Evolutionary conservation across 2,888 invertebrate species (phyloP).

Genomic region (Branchipolynoe longqiensis): DNA sequence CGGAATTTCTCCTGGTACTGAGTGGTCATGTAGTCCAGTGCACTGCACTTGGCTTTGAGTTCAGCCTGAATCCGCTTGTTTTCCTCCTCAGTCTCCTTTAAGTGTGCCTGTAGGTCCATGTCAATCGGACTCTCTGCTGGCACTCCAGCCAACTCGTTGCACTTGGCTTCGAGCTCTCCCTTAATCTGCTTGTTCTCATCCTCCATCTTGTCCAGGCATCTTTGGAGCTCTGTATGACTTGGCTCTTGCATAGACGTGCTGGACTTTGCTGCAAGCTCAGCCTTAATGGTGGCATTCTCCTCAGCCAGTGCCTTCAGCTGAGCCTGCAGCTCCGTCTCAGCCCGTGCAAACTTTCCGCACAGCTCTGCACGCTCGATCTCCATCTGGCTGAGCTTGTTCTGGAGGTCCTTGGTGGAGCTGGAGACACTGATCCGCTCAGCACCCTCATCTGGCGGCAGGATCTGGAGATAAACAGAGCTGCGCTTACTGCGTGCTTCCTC

Average conservation of each 20-base stretch:
- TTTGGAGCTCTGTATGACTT: too few relatives aligned
- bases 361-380: constrained; percentile 6
- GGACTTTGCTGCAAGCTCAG: neutral
- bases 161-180: too few relatives aligned
- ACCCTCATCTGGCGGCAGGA: constrained; percentile 18
- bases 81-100: neutral
- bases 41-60: neutral
- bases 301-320: neutral
- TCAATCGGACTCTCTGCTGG: too few relatives aligned
- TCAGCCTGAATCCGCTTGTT: neutral
- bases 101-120: neutral
- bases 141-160: too few relatives aligned
- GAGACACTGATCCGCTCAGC: constrained; percentile 14
- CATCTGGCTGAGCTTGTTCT: constrained; percentile 45
- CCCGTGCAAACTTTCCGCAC: neutral
- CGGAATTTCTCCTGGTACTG: neutral
- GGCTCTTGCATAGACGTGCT: too few relatives aligned
- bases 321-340: neutral
- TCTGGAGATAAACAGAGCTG: constrained; percentile 42
- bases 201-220: too few relatives aligned
- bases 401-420: constrained; percentile 16
- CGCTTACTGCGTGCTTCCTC: neutral
- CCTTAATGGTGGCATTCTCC: neutral
- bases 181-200: too few relatives aligned
- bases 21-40: neutral